Percentiles rank a stretch among this genome's conserved stretches.
Evolutionary conservation across 2,888 invertebrate species (phyloP).

Genomic region (Coleophora deauratella): DNA sequence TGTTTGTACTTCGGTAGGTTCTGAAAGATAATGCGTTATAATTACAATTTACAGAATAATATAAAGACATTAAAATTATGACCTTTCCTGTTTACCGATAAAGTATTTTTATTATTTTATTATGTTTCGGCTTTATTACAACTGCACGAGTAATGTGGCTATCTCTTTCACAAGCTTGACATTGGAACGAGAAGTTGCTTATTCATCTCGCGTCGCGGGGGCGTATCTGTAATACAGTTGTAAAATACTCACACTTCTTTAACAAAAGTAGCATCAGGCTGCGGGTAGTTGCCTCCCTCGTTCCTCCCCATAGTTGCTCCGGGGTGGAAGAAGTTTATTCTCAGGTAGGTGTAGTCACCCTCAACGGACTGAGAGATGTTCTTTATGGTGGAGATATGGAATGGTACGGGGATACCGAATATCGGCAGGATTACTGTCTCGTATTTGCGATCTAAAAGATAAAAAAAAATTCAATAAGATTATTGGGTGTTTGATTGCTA

Average conservation of each 20-base stretch:
- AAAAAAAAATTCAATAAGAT: not conserved
- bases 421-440: slow-evolving; percentile 99
- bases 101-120: too few species aligned
- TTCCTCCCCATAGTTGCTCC: slow-evolving; percentile 96
- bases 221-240: too few species aligned
- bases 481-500: too few species aligned
- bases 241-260: slow-evolving; percentile 92
- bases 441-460: slow-evolving; percentile 90
- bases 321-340: slow-evolving; percentile 98
- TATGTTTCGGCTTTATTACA: too few species aligned
- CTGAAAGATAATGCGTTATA: slow-evolving; percentile 46
- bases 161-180: too few species aligned
- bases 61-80: too few species aligned
- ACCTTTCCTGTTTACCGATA: too few species aligned
- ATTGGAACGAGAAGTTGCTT: too few species aligned
- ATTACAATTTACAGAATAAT: too few species aligned
- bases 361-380: slow-evolving; percentile 99
- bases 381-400: slow-evolving; percentile 99
- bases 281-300: slow-evolving; percentile 92
- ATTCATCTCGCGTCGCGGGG: too few species aligned
- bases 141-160: too few species aligned
- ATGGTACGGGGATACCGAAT: slow-evolving; percentile 96
- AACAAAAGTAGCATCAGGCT: slow-evolving; percentile 97
- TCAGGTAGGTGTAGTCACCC: slow-evolving; percentile 98
- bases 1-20: slow-evolving; percentile 97